Evolutionary conservation across 1,140 invertebrate genomes (phyloP), one percentile per base, ranked within the genome.

Genomic region (Bombus sibiricus): DNA sequence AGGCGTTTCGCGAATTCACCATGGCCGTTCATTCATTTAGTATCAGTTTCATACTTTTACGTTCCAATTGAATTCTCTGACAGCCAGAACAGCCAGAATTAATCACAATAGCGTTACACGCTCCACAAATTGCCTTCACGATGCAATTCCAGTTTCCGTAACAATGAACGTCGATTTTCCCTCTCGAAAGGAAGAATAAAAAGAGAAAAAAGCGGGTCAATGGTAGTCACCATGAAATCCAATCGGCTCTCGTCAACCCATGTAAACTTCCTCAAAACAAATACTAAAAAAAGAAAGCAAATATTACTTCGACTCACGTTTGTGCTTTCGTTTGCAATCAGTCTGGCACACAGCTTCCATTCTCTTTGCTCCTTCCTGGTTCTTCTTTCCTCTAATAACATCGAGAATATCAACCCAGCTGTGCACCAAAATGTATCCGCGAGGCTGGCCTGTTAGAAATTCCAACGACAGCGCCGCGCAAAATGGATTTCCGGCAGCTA

Each of bases 401-500:
- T 2, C 25, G 34, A 15, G 66, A 32, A 69, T 72, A 81, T 57
- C 59, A 13, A 9, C 12, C 13, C n/a, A 66, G 71, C 53, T 37
- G 53, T 34, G 71, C 71, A 15, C 71, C 39, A 64, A 74, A 82
- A 74, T 47, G 59, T 66, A 75, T 66, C 71, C 25, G 25, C 79
- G 47, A 57, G 6, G 15, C 8, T 25, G 9, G 18, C 41, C 57
- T 25, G 62, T 77, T 71, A 59, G 47, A 83, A 83, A 78, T 76
- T 78, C 64, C 82, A 39, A 37, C 62, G 71, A 82, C 81, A 66
- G 57, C 22, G 59, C 3, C 28, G 64, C 43, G 74, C 37, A 71
- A 78, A 83, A 83, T 71, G 66, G 74, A 83, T 77, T 78, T 83
- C 82, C 74, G 47, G 64, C n/a, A 59, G 62, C 73, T 47, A 39